phyloP scores from a whole-genome alignment of 1,140 invertebrate species.

The Leptinotarsa texana region DNA sequence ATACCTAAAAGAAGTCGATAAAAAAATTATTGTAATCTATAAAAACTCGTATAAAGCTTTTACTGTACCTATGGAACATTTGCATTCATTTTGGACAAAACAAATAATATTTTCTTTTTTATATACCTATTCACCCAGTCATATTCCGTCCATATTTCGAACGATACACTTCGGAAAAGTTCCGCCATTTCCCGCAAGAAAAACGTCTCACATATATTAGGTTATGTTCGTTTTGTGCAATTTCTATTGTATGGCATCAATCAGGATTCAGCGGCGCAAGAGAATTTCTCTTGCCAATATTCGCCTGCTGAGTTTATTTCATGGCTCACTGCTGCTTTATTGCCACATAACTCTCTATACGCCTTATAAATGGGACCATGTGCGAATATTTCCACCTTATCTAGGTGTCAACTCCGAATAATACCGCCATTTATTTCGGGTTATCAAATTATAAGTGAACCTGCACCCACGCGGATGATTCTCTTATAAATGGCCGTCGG shows the following conservation, averaged over 20 bases:
- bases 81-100: too few relatives aligned
- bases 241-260: constrained; percentile 27
- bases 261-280: constrained; percentile 22
- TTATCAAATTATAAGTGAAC: constrained; percentile 25
- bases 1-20: too few relatives aligned
- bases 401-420: constrained; percentile 23
- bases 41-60: too few relatives aligned
- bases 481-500: constrained; percentile 1
- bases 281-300: constrained; percentile 25
- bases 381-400: constrained; percentile 23
- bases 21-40: too few relatives aligned
- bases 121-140: background rate
- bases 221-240: constrained; percentile 23
- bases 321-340: constrained; percentile 28
- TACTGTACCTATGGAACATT: too few relatives aligned
- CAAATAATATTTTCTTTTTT: too few relatives aligned
- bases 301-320: constrained; percentile 27
- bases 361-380: constrained; percentile 24
- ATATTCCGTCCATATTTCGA: background rate
- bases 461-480: background rate
- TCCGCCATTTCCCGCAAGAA: background rate
- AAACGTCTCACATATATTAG: constrained; percentile 13
- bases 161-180: background rate
- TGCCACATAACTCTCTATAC: constrained; percentile 30
- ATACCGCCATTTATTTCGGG: constrained; percentile 21